Evolutionary conservation across 64 coral and sea anemone species (phyloP), one percentile per base, ranked within the genome.

Genomic region (Montipora efflorescens): DNA sequence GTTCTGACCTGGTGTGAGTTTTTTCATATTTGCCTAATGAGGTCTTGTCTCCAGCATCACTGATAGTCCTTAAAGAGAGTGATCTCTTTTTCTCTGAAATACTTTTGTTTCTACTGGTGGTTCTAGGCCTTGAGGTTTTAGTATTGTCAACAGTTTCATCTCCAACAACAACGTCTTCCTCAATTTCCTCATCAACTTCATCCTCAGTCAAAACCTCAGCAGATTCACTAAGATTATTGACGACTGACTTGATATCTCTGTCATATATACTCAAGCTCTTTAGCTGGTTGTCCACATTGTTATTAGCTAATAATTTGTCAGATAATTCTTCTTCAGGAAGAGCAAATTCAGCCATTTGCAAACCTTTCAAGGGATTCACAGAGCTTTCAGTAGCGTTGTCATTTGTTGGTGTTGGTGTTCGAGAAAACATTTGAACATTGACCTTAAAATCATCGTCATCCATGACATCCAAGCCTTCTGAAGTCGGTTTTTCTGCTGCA

Each of bases 391-490:
- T 66, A 3, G 94, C 73, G 6, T 84, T 67, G 47, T 81, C 85
- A 23, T 96, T 76, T 53, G 91, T 86, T 68, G 89, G 79, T 50
- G 78, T 81, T 47, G 76, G 67, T 8, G 79, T 85, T 6, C 18
- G 76, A 18, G 98, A 87, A 28, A 99, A 79, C 71, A 86, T 94
- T 83, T 96, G 83, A 59, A 99, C 50, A 23, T 99, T 99, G 7
- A 95, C 92, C 72, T 90, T 96, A 79, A 96, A 99, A 94, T 99
- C 98, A 92, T 99, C 89, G 69, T 92, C 97, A 84, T 90, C 85
- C 86, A 92, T 70, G 78, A 87, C 79, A 64, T 79, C 47, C 46
- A 73, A 59, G 13, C 77, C 49, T 18, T 93, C 76, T 15, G 84
- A 88, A 4, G 59, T 58, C 80, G 74, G 52, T 47, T 61, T 93